Conservation (phyloP, 1,140 invertebrate species). For the Caenorhabditis remanei region DNA sequence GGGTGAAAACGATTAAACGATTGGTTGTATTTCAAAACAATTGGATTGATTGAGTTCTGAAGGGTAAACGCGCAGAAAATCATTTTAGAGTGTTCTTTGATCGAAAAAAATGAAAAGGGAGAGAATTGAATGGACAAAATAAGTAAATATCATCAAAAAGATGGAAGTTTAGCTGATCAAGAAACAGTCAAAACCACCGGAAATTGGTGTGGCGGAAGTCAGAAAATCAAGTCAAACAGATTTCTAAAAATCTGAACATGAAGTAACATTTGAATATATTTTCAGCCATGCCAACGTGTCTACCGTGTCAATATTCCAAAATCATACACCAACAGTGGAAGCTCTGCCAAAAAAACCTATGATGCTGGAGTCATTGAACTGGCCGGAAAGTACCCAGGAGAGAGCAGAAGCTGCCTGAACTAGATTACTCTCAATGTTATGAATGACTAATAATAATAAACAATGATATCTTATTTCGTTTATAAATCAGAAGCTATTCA, state of each 20-base stretch:
- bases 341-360: slow-evolving; percentile 61
- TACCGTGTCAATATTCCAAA: slow-evolving; percentile 65
- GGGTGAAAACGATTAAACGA: not conserved
- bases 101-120: too few relatives aligned
- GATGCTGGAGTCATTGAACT: slow-evolving; percentile 66
- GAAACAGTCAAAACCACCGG: not conserved
- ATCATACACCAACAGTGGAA: slow-evolving; percentile 62
- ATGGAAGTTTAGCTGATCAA: not conserved
- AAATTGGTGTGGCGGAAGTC: too few relatives aligned
- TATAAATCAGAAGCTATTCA: too few relatives aligned
- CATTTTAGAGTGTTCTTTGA: not conserved
- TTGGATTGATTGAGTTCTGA: not conserved
- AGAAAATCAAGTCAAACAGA: too few relatives aligned
- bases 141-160: not conserved
- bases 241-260: too few relatives aligned
- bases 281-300: slow-evolving; percentile 68
- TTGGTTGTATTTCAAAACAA: not conserved
- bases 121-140: not conserved
- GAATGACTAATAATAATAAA: not conserved
- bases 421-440: not conserved
- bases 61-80: not conserved
- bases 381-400: slow-evolving; percentile 64
- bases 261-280: not conserved
- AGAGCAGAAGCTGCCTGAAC: slow-evolving; percentile 61
- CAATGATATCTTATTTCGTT: not conserved